A percentile compares a stretch with the other conserved stretches of the same genome.
Conservation (phyloP, 2,797 vertebrate species). For the Cheirogaleus major region DNA sequence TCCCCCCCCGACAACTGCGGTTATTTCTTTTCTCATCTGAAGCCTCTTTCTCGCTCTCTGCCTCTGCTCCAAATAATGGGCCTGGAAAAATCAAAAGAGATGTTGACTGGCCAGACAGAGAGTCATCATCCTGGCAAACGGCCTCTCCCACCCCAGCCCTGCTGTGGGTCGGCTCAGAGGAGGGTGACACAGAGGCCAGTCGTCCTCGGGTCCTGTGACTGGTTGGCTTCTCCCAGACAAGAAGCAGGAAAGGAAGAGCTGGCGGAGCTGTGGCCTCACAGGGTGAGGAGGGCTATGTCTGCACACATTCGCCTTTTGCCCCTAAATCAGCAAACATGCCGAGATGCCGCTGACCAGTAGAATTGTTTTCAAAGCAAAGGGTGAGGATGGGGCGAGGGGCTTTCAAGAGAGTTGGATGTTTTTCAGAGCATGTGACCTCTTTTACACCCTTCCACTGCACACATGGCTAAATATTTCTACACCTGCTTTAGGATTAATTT, state of each 20-base stretch:
- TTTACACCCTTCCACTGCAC: background rate
- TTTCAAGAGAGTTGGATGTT: background rate
- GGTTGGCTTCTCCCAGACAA: background rate
- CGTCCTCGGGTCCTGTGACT: rapidly evolving
- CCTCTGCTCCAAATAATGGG: background rate
- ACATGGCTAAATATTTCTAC: background rate
- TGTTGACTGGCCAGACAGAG: background rate
- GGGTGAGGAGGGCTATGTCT: background rate
- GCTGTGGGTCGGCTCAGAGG: background rate
- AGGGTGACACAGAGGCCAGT: rapidly evolving
- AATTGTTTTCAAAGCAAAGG: background rate
- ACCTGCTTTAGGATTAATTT: background rate
- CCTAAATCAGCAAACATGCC: background rate
- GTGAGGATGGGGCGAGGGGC: rapidly evolving
- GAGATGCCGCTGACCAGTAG: background rate
- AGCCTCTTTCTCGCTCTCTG: background rate
- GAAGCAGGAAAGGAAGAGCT: background rate
- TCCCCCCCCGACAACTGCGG: background rate
- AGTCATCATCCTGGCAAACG: background rate
- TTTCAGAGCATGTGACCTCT: background rate
- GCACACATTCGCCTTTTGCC: background rate
- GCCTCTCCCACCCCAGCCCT: background rate
- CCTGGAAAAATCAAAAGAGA: background rate
- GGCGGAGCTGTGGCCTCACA: background rate
- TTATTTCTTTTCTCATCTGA: constrained; percentile 3